phyloP scores from a whole-genome alignment of 2,888 invertebrate genomes.

The Ptychoptera contaminata region DNA sequence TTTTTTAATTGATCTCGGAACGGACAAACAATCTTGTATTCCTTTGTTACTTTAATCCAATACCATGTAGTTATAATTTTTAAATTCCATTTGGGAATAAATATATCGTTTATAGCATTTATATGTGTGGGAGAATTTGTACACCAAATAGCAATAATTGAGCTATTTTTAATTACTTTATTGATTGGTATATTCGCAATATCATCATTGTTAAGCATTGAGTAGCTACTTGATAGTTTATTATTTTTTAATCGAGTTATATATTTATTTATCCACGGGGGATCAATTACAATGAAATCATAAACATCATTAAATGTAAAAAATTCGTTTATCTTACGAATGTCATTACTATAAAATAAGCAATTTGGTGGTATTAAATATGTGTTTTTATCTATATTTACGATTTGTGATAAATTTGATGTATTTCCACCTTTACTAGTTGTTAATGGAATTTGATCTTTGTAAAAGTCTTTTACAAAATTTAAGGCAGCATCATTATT shows the following conservation, averaged over 20 bases:
- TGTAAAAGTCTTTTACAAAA: slow-evolving; percentile 27
- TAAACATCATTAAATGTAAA: slow-evolving; percentile 38
- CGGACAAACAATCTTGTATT: slow-evolving; percentile 48
- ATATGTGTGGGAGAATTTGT: slow-evolving; percentile 69
- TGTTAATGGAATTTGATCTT: slow-evolving; percentile 15
- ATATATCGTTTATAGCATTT: slow-evolving; percentile 45
- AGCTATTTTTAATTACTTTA: slow-evolving; percentile 41
- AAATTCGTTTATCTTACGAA: slow-evolving; percentile 39
- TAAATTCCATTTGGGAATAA: slow-evolving; percentile 69
- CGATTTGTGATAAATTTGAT: slow-evolving; percentile 33
- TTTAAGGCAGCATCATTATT: slow-evolving; percentile 25
- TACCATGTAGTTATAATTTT: slow-evolving; percentile 57
- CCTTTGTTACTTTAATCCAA: slow-evolving; percentile 62
- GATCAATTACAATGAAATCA: slow-evolving; percentile 79
- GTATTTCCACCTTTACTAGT: slow-evolving; percentile 42
- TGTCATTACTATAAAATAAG: slow-evolving; percentile 50
- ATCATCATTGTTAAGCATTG: slow-evolving; percentile 63
- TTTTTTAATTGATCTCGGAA: slow-evolving; percentile 53
- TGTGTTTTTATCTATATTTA: slow-evolving; percentile 29
- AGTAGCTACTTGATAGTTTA: slow-evolving; percentile 49
- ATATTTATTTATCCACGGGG: slow-evolving; percentile 94
- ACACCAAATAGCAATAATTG: slow-evolving; percentile 78
- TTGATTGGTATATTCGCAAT: slow-evolving; percentile 54
- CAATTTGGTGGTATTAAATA: slow-evolving; percentile 52
- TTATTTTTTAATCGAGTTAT: slow-evolving; percentile 61